Conservation (phyloP, 2,113 vertebrate species). For the Carassius auratus region DNA sequence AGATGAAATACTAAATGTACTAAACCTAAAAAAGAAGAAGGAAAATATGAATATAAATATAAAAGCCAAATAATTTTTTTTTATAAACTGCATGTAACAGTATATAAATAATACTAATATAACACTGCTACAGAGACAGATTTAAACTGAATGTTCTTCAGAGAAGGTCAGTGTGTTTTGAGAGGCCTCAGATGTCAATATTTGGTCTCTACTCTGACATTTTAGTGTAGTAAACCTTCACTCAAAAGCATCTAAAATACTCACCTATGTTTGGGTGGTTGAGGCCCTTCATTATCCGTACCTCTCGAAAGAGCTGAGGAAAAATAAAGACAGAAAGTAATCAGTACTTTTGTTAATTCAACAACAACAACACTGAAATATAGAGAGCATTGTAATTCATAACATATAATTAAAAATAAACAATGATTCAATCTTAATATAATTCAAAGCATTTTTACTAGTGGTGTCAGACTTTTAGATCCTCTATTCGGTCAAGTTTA, state of each 20-base stretch:
- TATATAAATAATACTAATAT: neutral
- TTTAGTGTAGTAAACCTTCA: neutral
- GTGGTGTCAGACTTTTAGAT: neutral
- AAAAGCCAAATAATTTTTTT: no score
- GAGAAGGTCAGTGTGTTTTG: neutral
- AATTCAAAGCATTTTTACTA: neutral
- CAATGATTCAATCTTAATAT: neutral
- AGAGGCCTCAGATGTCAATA: neutral
- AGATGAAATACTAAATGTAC: neutral
- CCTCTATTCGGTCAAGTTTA: neutral
- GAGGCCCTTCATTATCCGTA: slow-evolving; percentile 88
- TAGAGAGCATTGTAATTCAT: neutral
- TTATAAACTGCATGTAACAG: no score
- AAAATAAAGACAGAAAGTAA: neutral
- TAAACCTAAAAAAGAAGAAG: neutral
- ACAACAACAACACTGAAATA: neutral
- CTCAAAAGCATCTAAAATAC: neutral
- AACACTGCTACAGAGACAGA: neutral
- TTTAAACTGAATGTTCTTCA: neutral
- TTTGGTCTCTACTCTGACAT: neutral
- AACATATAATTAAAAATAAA: neutral
- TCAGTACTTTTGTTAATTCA: neutral
- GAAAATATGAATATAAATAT: no score
- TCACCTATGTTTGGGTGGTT: slow-evolving; percentile 44
- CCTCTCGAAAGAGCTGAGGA: slow-evolving; percentile 88